Evolutionary conservation across 2,888 invertebrate genomes (phyloP).

Genomic region (Scaptomyza tumidula): DNA sequence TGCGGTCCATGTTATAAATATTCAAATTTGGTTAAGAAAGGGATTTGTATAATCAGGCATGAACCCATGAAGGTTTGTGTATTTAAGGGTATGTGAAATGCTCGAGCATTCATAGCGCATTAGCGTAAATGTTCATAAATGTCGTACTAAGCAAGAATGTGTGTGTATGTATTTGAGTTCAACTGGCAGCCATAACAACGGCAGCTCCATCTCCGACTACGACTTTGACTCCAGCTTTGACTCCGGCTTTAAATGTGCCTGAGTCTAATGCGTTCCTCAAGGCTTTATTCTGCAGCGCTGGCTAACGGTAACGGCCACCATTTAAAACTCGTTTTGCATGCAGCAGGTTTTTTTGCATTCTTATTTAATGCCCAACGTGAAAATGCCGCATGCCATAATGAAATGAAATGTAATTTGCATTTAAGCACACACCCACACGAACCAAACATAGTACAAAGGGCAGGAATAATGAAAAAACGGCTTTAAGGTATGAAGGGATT

Average conservation of each 20-base stretch:
- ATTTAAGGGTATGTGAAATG: conserved; percentile 46
- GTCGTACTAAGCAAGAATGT: conserved; percentile 44
- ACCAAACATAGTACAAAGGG: conserved; percentile 8
- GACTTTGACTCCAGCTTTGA: conserved; percentile 22
- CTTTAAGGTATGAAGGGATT: conserved; percentile 26
- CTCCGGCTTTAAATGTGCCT: conserved; percentile 37
- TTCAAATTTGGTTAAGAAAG: too few relatives aligned
- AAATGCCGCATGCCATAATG: conserved; percentile 75
- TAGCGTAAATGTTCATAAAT: conserved; percentile 75
- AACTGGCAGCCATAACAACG: conserved; percentile 34
- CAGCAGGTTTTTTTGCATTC: conserved; percentile 63
- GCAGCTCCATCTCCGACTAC: conserved; percentile 12
- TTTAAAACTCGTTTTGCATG: conserved; percentile 75
- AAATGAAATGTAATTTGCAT: conserved; percentile 78
- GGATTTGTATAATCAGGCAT: too few relatives aligned
- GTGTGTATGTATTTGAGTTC: conserved; percentile 29
- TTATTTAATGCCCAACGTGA: conserved; percentile 62
- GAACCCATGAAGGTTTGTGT: not conserved
- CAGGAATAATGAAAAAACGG: conserved; percentile 23
- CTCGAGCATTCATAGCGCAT: conserved; percentile 70
- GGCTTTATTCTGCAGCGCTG: conserved; percentile 49
- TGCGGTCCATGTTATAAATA: too few relatives aligned
- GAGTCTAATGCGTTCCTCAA: conserved; percentile 69
- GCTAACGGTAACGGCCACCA: conserved; percentile 75
- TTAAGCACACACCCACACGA: conserved; percentile 61